Percentiles rank a stretch among this genome's conserved stretches.
These are phyloP conservation scores for Toxotes jaculatrix DNA, from an alignment of 2,113 vertebrate genomes.

Conservation along the genomic window DNA sequence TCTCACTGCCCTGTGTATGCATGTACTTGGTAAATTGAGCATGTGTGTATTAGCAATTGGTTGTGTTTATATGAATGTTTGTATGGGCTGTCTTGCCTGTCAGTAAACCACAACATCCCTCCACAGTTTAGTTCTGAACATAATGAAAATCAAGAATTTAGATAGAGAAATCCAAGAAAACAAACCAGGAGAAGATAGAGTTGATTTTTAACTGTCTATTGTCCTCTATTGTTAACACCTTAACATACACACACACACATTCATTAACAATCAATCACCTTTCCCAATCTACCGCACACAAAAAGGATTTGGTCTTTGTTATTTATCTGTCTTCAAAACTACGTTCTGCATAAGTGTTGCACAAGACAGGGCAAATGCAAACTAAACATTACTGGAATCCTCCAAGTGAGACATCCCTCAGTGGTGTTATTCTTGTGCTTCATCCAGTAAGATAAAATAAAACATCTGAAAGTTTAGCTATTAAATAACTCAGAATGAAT, in stretches of 20 bases:
- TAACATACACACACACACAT: background rate
- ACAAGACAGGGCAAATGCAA: no score
- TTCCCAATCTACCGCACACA: no score
- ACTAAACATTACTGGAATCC: background rate
- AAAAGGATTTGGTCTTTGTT: background rate
- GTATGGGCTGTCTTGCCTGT: background rate
- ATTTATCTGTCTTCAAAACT: background rate
- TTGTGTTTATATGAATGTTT: background rate
- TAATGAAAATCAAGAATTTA: background rate
- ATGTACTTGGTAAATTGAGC: background rate
- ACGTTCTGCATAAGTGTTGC: background rate
- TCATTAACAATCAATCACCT: no score
- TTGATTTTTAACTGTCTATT: constrained; percentile 22
- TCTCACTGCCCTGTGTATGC: background rate
- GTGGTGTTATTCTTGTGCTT: background rate
- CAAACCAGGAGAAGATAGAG: background rate
- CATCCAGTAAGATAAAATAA: background rate
- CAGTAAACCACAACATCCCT: no score
- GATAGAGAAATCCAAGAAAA: background rate
- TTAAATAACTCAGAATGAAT: background rate
- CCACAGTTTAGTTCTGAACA: background rate
- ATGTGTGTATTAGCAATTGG: background rate
- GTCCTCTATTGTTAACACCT: background rate
- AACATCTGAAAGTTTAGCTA: background rate
- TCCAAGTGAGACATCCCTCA: background rate